Conservation (phyloP, 2,113 vertebrate genomes). For the Paralichthys olivaceus region DNA sequence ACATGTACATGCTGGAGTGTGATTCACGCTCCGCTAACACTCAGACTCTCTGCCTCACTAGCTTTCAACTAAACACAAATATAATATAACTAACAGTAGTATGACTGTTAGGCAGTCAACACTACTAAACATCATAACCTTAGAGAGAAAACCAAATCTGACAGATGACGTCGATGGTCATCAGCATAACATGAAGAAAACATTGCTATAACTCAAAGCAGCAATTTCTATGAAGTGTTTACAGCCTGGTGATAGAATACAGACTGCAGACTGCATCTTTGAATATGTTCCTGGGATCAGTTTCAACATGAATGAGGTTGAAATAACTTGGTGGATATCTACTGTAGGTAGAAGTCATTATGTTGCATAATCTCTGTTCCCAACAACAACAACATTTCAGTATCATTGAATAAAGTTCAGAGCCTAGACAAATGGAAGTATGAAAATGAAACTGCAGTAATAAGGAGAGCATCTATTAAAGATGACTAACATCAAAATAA, state of each 20-base stretch:
- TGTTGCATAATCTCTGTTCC: conserved; percentile 6
- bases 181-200: neutral
- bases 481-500: neutral
- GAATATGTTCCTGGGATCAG: conserved; percentile 21
- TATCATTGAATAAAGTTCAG: neutral
- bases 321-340: conserved; percentile 23
- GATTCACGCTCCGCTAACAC: conserved; percentile 46
- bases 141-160: neutral
- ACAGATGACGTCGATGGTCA: neutral
- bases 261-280: neutral
- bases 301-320: conserved; percentile 36
- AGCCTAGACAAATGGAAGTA: neutral
- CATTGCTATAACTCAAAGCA: neutral
- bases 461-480: neutral
- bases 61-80: conserved; percentile 12
- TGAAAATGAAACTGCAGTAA: neutral
- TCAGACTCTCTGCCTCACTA: conserved; percentile 33
- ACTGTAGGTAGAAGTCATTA: conserved; percentile 1
- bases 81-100: neutral
- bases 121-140: neutral
- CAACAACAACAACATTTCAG: neutral
- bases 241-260: neutral
- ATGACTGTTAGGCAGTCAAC: neutral
- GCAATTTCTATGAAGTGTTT: neutral
- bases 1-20: conserved; percentile 42